phyloP scores from a whole-genome alignment of 2,797 vertebrate species.

The Notolepis coatsorum region DNA sequence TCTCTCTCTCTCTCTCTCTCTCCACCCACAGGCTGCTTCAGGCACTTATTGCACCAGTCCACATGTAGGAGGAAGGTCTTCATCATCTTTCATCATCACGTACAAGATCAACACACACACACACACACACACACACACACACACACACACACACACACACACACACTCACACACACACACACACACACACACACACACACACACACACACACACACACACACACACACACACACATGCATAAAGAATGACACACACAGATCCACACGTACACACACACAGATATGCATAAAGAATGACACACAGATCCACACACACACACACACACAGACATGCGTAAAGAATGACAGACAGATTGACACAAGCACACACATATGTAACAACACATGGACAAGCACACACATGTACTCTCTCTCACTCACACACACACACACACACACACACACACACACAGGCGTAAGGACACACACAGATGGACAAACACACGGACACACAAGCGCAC shows the following conservation, averaged over 20 bases:
- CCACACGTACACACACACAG: too few relatives aligned
- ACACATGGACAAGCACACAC: slow-evolving; percentile 41
- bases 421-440: slow-evolving; percentile 11
- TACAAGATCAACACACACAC: slow-evolving; percentile 3
- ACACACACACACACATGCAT: slow-evolving; percentile 22
- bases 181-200: slow-evolving; percentile 10
- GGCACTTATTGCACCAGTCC: slow-evolving; percentile 21
- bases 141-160: not conserved
- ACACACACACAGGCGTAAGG: not conserved
- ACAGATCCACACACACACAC: too few relatives aligned
- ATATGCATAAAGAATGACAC: not conserved
- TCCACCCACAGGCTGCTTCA: slow-evolving; percentile 46
- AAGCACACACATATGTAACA: slow-evolving; percentile 16
- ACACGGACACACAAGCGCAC: slow-evolving; percentile 4
- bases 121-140: slow-evolving; percentile 6
- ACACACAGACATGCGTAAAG: not conserved
- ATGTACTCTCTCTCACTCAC: slow-evolving; percentile 53
- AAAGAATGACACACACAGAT: too few relatives aligned
- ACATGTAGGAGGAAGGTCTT: slow-evolving; percentile 31
- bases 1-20: slow-evolving; percentile 4
- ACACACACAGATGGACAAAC: too few relatives aligned
- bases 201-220: slow-evolving; percentile 29
- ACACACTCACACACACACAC: slow-evolving; percentile 13
- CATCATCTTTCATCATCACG: too few relatives aligned
- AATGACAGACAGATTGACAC: slow-evolving; percentile 31